These are phyloP conservation scores for Vesta saturnalis DNA, from an alignment of 2,888 invertebrate species.

Conservation along the genomic window DNA sequence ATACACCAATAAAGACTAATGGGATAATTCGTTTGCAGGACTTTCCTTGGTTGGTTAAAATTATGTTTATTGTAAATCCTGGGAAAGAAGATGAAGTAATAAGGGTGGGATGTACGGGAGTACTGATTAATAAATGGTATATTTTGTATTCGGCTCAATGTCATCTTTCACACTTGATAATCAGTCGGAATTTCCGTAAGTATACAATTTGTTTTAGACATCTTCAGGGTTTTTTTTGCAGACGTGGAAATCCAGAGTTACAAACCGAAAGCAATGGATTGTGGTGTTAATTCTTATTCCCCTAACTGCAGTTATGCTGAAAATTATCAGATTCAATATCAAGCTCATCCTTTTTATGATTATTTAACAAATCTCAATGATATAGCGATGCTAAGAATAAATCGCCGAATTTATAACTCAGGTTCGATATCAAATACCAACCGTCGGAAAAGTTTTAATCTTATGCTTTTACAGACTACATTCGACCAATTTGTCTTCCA, in stretches of 20 bases:
- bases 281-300: background rate
- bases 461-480: background rate
- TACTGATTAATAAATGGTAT: conserved; percentile 11
- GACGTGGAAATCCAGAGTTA: background rate
- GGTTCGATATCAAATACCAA: no score
- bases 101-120: conserved; percentile 1
- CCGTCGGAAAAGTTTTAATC: no score
- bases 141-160: conserved; percentile 8
- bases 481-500: background rate
- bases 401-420: background rate
- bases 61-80: background rate
- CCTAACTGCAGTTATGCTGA: background rate
- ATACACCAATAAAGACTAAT: background rate
- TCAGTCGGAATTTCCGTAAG: no score
- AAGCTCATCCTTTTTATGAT: background rate
- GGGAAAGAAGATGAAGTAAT: background rate
- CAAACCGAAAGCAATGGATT: background rate
- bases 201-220: no score
- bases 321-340: background rate
- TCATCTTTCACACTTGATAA: background rate
- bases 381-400: background rate
- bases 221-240: no score
- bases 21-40: background rate
- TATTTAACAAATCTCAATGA: background rate
- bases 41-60: background rate